Evolutionary conservation across 2,888 invertebrate species (phyloP), one percentile per base, ranked within the genome.

Genomic region (Xylota segnis): DNA sequence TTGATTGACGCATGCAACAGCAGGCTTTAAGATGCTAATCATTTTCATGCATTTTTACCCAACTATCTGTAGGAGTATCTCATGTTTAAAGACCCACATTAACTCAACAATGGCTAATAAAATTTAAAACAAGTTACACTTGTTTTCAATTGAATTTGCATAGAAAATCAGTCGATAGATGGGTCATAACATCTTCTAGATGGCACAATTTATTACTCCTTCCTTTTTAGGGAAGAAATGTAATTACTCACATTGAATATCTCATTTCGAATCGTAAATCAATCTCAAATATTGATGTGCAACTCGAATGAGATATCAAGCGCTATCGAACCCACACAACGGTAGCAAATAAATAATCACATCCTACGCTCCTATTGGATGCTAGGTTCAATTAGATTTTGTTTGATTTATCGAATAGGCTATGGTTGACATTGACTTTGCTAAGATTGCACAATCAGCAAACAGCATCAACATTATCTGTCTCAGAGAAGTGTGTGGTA

Each of bases 221-320:
- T 23, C 70, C 82, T 45, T 50, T 82, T 75, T 77, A 32, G 45
- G 72, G 78, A 37, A 7, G n/a, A 68, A 40, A 50, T 58, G 45
- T 63, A 70, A 79, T 79, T 66, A 75, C 27, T 75, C 61, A 34
- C 37, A 43, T 47, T 59, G 59, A 65, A 50, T 23, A 66, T 37
- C 43, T 52, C 43, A 29, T 32, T 45, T 52, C 16, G 5, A 43
- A 63, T 70, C 78, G 74, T 84, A 75, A 84, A 75, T 84, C 84
- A 79, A 84, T 79, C 79, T 71, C 34, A 56, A 83, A 61, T 68
- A 56, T 75, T 72, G 84, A 79, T 54, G 37, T 79, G 59, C 59
- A 54, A 29, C 37, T 74, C n/a, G 65, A 83, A 52, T 54, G 12
- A 27, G 75, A 37, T 65, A 37, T 61, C 32, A 61, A 72, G 43